Evolutionary conservation across 2,797 vertebrate genomes (phyloP).

Genomic region (Characodon lateralis): DNA sequence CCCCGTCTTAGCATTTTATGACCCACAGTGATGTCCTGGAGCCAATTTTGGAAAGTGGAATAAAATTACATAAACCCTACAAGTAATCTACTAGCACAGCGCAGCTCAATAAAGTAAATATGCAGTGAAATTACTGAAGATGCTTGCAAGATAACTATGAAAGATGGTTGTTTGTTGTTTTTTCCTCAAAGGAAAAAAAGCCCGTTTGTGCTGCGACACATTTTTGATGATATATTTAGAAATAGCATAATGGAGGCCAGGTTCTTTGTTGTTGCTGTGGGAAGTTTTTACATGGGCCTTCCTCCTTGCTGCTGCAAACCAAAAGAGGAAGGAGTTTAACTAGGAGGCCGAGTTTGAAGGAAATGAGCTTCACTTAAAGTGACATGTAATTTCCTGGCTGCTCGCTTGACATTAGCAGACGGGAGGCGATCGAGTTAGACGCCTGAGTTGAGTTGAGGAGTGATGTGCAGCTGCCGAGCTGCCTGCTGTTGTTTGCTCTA

Average conservation of each 20-base stretch:
- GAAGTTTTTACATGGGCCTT: slow-evolving; percentile 32
- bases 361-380: slow-evolving; percentile 81
- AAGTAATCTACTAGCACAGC: too few species aligned
- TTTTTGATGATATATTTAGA: slow-evolving; percentile 22
- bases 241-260: background rate
- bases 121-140: too few species aligned
- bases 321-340: slow-evolving; percentile 75
- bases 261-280: slow-evolving; percentile 26
- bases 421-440: slow-evolving; percentile 39
- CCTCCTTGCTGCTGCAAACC: slow-evolving; percentile 35
- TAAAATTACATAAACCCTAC: too few species aligned
- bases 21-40: too few species aligned
- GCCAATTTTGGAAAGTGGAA: too few species aligned
- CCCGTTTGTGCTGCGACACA: slow-evolving; percentile 7
- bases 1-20: too few species aligned
- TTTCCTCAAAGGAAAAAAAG: background rate
- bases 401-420: slow-evolving; percentile 57
- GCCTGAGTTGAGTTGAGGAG: slow-evolving; percentile 28
- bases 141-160: too few species aligned
- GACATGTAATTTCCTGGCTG: slow-evolving; percentile 87
- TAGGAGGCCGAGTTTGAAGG: slow-evolving; percentile 69
- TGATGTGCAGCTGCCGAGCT: slow-evolving; percentile 60
- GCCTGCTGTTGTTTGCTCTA: slow-evolving; percentile 34
- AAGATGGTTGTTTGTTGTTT: background rate
- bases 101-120: too few species aligned